phyloP scores from a whole-genome alignment of 2,888 invertebrate genomes.

The Stictocephala bisonia region DNA sequence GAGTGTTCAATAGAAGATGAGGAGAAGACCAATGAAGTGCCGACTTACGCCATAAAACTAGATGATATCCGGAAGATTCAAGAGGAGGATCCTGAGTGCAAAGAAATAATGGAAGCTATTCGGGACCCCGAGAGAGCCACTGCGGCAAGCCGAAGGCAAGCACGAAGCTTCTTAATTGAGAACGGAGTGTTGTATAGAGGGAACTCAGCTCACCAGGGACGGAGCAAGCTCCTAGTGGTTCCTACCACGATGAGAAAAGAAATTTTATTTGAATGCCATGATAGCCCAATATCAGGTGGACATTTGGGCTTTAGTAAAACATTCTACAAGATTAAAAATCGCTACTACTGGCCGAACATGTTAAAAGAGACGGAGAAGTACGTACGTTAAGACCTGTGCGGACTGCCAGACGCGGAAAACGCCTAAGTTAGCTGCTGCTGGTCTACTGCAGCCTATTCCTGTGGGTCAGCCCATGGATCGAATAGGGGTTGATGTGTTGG shows the following conservation, averaged over 20 bases:
- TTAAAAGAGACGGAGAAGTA: slow-evolving; percentile 9
- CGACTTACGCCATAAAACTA: no score
- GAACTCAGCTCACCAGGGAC: background rate
- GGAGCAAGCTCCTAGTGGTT: background rate
- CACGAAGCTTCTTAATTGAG: background rate
- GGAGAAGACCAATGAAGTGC: no score
- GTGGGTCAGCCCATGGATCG: slow-evolving; percentile 8
- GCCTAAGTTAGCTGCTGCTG: background rate
- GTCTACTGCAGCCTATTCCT: slow-evolving; percentile 5
- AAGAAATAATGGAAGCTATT: background rate
- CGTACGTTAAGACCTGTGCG: slow-evolving; percentile 4
- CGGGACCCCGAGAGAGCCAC: background rate
- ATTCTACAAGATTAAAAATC: slow-evolving; percentile 7
- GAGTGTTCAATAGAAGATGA: no score
- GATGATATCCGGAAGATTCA: no score
- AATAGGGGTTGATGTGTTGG: slow-evolving; percentile 17
- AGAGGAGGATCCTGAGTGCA: background rate
- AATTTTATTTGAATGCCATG: slow-evolving; percentile 1
- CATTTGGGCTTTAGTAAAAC: slow-evolving; percentile 18
- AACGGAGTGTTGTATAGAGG: background rate
- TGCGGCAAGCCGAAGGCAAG: background rate
- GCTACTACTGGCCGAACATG: slow-evolving; percentile 13
- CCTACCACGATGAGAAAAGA: background rate
- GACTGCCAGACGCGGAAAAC: slow-evolving; percentile 16
- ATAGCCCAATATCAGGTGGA: slow-evolving; percentile 16